Evolutionary conservation across 2,113 vertebrate species (phyloP), one percentile per base, ranked within the genome.

Genomic region (Camarhynchus parvulus): DNA sequence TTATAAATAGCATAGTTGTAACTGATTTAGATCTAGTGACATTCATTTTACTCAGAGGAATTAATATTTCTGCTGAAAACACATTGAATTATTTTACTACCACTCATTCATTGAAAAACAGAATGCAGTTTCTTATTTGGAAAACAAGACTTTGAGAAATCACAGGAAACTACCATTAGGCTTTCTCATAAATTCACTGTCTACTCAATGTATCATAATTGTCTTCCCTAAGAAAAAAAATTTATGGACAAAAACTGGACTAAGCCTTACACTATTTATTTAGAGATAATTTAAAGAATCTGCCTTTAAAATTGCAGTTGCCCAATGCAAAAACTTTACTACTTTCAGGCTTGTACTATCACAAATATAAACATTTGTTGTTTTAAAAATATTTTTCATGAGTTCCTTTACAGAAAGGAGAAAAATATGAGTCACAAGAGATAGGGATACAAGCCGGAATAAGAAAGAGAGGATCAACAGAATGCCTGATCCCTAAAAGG

Each of bases 41-140:
- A 79, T 81, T 77, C 27, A 63, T 81, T 61, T 89, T 75, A 64
- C 39, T 44, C 33, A 33, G 5, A 30, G 16, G 66, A 85, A 39
- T 75, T 72, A 24, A 10, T n/a, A 77, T 50, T 84, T 89, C 76
- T 81, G 33, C 68, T 84, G 53, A 94, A 96, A 94, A 94, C 35
- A 25, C n/a, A 77, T 3, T 66, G 53, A 74, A 33, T 67, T 80
- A 80, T 31, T 89, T 89, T 73, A 63, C 77, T 95, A 84, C 80
- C 64, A 42, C 27, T 87, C 52, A 74, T 63, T 87, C 27, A 70
- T 11, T 92, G 39, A 56, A 70, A 77, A 18, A 47, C 23, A 55
- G 39, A 82, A 39, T 82, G 56, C 7, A 63, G n/a, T 52, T 93
- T 86, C 67, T 83, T 59, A 79, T 39, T 92, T 53, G 44, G 33